Evolutionary conservation across 1,140 invertebrate species (phyloP).

Genomic region (Oscheius sp.): DNA sequence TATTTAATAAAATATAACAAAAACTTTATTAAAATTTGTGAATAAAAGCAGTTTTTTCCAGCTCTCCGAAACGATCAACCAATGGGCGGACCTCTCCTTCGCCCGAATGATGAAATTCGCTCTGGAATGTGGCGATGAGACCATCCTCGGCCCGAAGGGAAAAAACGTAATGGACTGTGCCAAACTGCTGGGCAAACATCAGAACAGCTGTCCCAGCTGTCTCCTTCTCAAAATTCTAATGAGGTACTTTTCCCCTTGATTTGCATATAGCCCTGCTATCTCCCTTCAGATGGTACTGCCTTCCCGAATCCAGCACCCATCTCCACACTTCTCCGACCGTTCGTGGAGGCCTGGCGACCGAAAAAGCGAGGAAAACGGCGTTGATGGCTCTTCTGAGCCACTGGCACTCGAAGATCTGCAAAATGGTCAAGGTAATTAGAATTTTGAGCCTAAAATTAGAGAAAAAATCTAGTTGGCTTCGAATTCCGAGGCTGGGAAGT

Average conservation of each 20-base stretch:
- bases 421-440: constrained; percentile 9
- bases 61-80: constrained; percentile 11
- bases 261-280: too few species aligned
- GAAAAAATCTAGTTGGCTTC: too few species aligned
- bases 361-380: constrained; percentile 45
- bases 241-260: too few species aligned
- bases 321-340: neutral
- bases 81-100: constrained; percentile 47
- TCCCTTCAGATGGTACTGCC: constrained; percentile 7
- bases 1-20: too few species aligned
- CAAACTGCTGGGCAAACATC: constrained; percentile 13
- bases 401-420: constrained; percentile 54
- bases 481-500: neutral
- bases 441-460: too few species aligned
- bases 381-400: constrained; percentile 54
- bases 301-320: neutral
- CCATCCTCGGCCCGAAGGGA: constrained; percentile 29
- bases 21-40: too few species aligned
- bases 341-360: neutral
- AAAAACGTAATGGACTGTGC: constrained; percentile 28
- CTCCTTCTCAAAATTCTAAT: constrained; percentile 16
- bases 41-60: too few species aligned
- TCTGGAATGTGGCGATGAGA: constrained; percentile 46
- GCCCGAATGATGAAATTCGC: constrained; percentile 51
- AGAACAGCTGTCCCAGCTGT: constrained; percentile 13